Evolutionary conservation across 2,113 vertebrate genomes (phyloP).

Genomic region (Morone chrysops): DNA sequence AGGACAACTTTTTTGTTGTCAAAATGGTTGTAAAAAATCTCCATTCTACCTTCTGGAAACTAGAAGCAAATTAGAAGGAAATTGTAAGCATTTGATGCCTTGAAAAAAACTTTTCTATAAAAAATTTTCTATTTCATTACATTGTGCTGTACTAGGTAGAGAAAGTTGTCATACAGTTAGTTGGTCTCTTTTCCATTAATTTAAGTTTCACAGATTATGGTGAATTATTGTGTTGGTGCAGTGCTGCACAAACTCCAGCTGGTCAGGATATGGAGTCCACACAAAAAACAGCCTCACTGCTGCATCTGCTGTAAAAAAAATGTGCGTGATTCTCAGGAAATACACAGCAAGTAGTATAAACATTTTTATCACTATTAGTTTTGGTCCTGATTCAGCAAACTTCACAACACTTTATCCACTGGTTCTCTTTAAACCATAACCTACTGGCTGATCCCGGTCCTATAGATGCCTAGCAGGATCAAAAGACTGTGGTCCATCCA

Average conservation of each 20-base stretch:
- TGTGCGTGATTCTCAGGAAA: not conserved
- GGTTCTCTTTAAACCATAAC: too few relatives aligned
- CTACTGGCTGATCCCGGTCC: too few relatives aligned
- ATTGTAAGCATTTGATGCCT: not conserved
- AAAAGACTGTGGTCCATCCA: too few relatives aligned
- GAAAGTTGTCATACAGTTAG: not conserved
- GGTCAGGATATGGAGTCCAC: too few relatives aligned
- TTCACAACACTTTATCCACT: too few relatives aligned
- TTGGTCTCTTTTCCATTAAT: not conserved
- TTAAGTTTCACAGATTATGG: not conserved
- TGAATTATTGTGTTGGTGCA: too few relatives aligned
- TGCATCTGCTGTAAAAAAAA: too few relatives aligned
- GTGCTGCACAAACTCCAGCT: too few relatives aligned
- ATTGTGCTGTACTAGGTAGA: not conserved
- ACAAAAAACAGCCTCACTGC: too few relatives aligned
- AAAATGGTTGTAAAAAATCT: not conserved
- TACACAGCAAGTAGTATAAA: not conserved
- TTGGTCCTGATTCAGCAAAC: not conserved
- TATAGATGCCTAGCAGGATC: too few relatives aligned
- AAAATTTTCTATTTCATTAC: not conserved
- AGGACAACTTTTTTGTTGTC: not conserved
- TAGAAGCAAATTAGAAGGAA: not conserved
- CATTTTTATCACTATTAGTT: not conserved
- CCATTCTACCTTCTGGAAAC: not conserved
- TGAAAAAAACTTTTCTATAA: too few relatives aligned